Evolutionary conservation across 2,797 vertebrate species (phyloP), one percentile per base, ranked within the genome.

Genomic region (Pangasius krempfi): DNA sequence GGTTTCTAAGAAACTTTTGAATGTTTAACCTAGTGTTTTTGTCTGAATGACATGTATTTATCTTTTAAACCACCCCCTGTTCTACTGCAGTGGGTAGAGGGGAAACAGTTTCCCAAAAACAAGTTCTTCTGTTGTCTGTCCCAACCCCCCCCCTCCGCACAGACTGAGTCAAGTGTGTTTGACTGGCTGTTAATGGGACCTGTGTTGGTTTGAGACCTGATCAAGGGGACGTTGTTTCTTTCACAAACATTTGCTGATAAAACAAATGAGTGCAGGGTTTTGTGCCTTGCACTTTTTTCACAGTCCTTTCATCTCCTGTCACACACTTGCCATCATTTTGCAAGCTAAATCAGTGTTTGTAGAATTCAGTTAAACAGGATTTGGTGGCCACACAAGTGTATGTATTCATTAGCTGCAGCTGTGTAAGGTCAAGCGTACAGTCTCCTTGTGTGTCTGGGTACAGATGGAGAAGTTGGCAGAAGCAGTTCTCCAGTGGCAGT

Each of bases 341-440:
- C 81, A 62, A 92, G 82, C 79, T 78, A 89, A 89, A 84, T 72
- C 85, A 33, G 75, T 89, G 88, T 89, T 88, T 89, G 82, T 87
- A 85, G 79, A 64, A 86, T 78, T 50, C 83, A 84, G 83, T 91
- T 60, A 91, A 91, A 91, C 89, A 72, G 86, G 72, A 88, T 85
- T 89, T 85, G 79, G 60, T 89, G 70, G 88, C 60, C 75, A 79
- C 68, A 90, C 86, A 89, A 92, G 83, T 85, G 86, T 86, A 89
- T 85, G 89, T 91, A 93, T 93, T 93, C 91, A 93, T 92, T 89
- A 90, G 89, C 80, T 92, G 91, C 91, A 92, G 90, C 92, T 91
- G 91, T 91, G 89, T 80, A 76, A 86, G 85, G 87, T 88, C 92
- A 90, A 89, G 85, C 90, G 50, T 91, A 92, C 90, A 92, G 92